phyloP scores from a whole-genome alignment of 2,113 vertebrate genomes.

The Cryptotis parvus region DNA sequence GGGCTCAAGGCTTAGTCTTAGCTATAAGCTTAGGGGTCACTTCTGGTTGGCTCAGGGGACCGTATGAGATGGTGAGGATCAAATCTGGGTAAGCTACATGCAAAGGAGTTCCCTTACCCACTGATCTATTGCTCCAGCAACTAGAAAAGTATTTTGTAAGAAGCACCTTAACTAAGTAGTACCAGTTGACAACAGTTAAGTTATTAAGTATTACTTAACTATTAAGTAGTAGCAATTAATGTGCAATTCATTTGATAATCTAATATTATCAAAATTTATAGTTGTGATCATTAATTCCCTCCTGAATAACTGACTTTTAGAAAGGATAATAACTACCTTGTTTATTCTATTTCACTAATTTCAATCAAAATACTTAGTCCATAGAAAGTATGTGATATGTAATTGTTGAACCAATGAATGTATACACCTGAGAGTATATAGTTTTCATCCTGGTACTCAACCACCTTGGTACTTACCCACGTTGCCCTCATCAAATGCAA shows the following conservation, averaged over 20 bases:
- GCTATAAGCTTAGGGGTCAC: too few relatives aligned
- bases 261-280: slow-evolving; percentile 39
- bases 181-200: too few relatives aligned
- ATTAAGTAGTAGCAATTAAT: background rate
- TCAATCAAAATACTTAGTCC: background rate
- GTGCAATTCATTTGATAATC: slow-evolving; percentile 34
- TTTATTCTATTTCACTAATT: slow-evolving; percentile 33
- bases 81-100: too few relatives aligned
- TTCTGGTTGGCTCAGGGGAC: too few relatives aligned
- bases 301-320: slow-evolving; percentile 45
- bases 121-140: too few relatives aligned
- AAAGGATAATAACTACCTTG: slow-evolving; percentile 12
- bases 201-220: too few relatives aligned
- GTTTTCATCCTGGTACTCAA: background rate
- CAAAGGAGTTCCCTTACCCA: too few relatives aligned
- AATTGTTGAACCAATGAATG: background rate
- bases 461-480: background rate
- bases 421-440: background rate
- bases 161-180: slow-evolving; percentile 4
- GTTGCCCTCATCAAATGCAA: background rate
- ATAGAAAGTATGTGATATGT: background rate
- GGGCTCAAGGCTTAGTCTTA: too few relatives aligned
- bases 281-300: slow-evolving; percentile 17
- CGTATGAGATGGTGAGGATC: too few relatives aligned
- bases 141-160: background rate